phyloP scores from a whole-genome alignment of 2,113 vertebrate species.

The Miniopterus natalensis region DNA sequence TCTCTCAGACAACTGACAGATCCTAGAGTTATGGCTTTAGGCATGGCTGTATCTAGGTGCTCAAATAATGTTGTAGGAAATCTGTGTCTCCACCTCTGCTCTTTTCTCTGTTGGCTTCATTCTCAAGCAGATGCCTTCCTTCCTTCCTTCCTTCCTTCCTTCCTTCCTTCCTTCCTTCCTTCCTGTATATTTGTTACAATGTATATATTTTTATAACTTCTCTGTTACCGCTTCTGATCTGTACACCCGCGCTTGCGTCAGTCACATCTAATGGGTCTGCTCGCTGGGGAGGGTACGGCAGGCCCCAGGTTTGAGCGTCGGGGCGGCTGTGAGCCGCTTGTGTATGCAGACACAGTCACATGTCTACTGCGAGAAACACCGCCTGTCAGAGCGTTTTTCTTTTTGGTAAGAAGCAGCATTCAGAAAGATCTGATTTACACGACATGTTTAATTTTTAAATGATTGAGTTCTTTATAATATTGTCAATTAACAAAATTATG shows the following conservation, averaged over 20 bases:
- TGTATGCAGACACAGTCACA: neutral
- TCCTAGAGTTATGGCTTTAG: neutral
- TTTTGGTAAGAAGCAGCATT: neutral
- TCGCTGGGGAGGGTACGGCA: neutral
- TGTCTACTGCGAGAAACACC: neutral
- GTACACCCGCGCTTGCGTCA: neutral
- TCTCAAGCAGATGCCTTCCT: neutral
- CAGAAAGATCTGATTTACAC: slow-evolving; percentile 36
- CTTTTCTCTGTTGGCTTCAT: neutral
- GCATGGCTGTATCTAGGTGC: neutral
- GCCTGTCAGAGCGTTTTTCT: slow-evolving; percentile 4
- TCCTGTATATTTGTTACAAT: neutral
- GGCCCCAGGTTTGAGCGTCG: neutral
- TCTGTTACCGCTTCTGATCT: neutral
- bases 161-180: neutral
- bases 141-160: too few species aligned
- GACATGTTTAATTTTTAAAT: slow-evolving; percentile 60
- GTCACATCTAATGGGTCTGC: neutral
- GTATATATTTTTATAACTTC: neutral
- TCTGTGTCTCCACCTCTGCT: neutral
- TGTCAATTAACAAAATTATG: slow-evolving; percentile 59
- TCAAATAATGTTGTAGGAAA: neutral
- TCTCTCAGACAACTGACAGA: neutral
- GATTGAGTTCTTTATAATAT: slow-evolving; percentile 53
- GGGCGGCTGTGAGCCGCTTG: neutral